Percentiles rank a stretch among this genome's conserved stretches.
Evolutionary conservation across 1,140 invertebrate genomes (phyloP).

Genomic region (Lasioglossum baleicum): DNA sequence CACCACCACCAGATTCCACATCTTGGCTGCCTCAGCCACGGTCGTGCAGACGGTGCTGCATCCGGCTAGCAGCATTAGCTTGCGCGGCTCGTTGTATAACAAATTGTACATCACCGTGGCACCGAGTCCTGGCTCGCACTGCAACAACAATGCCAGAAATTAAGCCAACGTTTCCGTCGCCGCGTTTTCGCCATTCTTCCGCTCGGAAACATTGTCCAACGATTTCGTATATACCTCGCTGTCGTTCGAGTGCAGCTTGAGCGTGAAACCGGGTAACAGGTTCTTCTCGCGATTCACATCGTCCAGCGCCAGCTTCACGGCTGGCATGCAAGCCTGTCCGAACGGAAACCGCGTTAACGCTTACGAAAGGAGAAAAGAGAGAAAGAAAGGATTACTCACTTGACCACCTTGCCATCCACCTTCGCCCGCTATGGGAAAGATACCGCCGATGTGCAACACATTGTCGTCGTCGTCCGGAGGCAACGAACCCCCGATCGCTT

Average conservation of each 20-base stretch:
- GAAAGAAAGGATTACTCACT: conserved; percentile 68
- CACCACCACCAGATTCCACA: conserved; percentile 99
- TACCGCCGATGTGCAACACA: conserved; percentile 96
- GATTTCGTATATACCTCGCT: conserved; percentile 98
- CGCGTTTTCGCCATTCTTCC: too few relatives aligned
- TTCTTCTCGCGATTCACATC: conserved; percentile 96
- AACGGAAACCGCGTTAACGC: too few relatives aligned
- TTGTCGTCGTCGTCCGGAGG: conserved; percentile 80
- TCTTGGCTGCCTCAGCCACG: conserved; percentile 98
- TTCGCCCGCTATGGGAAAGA: conserved; percentile 97
- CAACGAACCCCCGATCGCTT: conserved; percentile 62
- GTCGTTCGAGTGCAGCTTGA: conserved; percentile 97
- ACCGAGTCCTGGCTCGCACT: conserved; percentile 99
- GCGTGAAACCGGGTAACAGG: conserved; percentile 93
- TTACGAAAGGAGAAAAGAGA: too few relatives aligned
- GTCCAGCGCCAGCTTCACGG: conserved; percentile 95
- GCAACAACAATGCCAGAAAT: too few relatives aligned
- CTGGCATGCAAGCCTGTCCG: conserved; percentile 91
- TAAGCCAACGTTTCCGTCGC: too few relatives aligned
- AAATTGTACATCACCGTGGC: conserved; percentile 99
- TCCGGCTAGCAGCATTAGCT: conserved; percentile 96
- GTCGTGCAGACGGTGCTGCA: conserved; percentile 99
- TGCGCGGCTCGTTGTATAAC: conserved; percentile 96
- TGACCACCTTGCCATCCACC: conserved; percentile 97
- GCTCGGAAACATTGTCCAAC: too few relatives aligned